Evolutionary conservation across 2,888 invertebrate species (phyloP), one percentile per base, ranked within the genome.

Genomic region (Gryllus longicercus): DNA sequence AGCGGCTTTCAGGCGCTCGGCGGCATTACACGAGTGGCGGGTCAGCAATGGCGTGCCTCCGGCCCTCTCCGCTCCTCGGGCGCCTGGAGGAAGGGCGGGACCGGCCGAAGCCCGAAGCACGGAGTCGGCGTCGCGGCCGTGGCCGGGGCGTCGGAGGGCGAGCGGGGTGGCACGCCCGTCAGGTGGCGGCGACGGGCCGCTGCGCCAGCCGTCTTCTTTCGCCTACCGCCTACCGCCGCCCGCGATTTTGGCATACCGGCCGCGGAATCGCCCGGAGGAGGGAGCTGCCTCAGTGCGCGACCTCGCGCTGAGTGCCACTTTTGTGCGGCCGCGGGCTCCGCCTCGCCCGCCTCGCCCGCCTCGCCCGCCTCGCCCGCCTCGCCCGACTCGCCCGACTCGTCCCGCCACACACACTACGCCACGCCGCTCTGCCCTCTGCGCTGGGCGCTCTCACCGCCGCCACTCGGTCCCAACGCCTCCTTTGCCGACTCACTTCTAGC

Each of bases 21-120:
- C 63, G 77, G 75, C 76, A 79, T 51, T 77, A 77, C 81, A 79
- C 74, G 80, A 77, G 51, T 79, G 80, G 51, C 50, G 79, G 79
- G 81, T 74, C 51, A 49, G 79, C 76, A 76, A 49, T 78, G 51
- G 76, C 21, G 23, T 75, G 18, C n/a, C 63, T 18, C 21, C 12
- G 63, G 38, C 38, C 38, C 38, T 38, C 38, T 38, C 38, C 38
- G 38, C 38, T 38, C 38, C 38, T 38, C 38, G 38, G 38, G 8
- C 38, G 38, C 38, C 8, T 38, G 38, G 38, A 38, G 38, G 38
- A 38, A 38, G 38, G 38, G 38, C 38, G 38, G 38, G 38, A 38
- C 38, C 38, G 38, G 38, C 38, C 38, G 38, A 38, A 38, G 38
- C 8, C 1, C 38, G 21, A 21, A 21, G 21, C 21, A 21, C 21